Evolutionary conservation across 2,113 vertebrate genomes (phyloP).

Genomic region (Scalopus aquaticus): DNA sequence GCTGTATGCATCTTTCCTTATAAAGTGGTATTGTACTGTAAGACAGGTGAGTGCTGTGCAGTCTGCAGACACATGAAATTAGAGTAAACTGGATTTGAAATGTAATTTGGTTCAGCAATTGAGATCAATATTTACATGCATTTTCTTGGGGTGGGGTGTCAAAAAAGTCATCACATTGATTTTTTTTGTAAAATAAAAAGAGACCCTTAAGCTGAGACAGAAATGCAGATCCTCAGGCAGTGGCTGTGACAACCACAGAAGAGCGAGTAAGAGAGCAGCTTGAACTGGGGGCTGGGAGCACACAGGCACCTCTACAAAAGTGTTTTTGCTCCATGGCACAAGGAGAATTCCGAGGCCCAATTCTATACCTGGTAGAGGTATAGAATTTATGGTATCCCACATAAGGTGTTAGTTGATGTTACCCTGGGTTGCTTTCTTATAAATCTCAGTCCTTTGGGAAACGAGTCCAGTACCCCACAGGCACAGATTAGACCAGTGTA

Average conservation of each 20-base stretch:
- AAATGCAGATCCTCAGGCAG: neutral
- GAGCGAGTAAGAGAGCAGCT: neutral
- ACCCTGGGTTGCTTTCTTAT: neutral
- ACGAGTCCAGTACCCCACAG: neutral
- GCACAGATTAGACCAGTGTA: neutral
- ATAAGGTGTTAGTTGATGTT: neutral
- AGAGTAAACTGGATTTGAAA: slow-evolving; percentile 31
- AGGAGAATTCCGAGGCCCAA: neutral
- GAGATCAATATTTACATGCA: neutral
- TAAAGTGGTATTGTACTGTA: neutral
- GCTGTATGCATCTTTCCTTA: neutral
- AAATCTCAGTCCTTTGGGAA: neutral
- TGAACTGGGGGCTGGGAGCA: rapidly evolving
- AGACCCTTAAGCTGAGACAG: neutral
- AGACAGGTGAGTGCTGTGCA: neutral
- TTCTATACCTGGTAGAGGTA: neutral
- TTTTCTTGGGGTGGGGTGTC: neutral
- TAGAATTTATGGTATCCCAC: neutral
- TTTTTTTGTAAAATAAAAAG: slow-evolving; percentile 31
- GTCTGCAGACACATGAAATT: neutral
- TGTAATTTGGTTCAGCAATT: slow-evolving; percentile 4
- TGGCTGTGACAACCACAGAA: neutral
- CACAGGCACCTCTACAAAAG: neutral
- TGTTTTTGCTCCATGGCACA: neutral
- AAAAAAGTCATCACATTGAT: slow-evolving; percentile 1